A percentile compares a stretch with the other conserved stretches of the same genome.
Conservation (phyloP, 1,140 invertebrate species). For the Helicoverpa armigera region DNA sequence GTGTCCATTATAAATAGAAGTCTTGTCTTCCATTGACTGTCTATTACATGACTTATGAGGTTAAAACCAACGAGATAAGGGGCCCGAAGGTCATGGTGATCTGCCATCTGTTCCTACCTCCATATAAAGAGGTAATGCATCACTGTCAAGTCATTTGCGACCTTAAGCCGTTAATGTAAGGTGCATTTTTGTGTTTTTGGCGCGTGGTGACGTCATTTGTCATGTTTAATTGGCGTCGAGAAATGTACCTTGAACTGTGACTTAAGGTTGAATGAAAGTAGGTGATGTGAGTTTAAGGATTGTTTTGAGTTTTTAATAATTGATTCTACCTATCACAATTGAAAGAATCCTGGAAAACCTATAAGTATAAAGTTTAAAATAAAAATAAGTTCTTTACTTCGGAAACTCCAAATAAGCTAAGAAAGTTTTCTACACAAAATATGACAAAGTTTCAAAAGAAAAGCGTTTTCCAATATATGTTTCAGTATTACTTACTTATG, state of each 20-base stretch:
- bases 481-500: too few relatives aligned
- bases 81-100: conserved; percentile 60
- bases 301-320: neutral
- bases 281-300: conserved; percentile 23
- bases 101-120: conserved; percentile 59
- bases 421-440: too few relatives aligned
- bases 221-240: conserved; percentile 45
- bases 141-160: conserved; percentile 44
- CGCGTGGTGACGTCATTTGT: conserved; percentile 42
- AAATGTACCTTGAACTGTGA: conserved; percentile 51
- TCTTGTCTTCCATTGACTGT: conserved; percentile 16
- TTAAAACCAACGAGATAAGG: conserved; percentile 47
- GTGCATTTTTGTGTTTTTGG: conserved; percentile 27
- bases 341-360: too few relatives aligned
- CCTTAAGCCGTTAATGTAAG: conserved; percentile 28
- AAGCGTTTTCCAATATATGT: too few relatives aligned
- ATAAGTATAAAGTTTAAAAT: too few relatives aligned
- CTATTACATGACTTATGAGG: conserved; percentile 45
- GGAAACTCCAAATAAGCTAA: too few relatives aligned
- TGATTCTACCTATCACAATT: neutral
- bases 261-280: conserved; percentile 45
- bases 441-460: too few relatives aligned
- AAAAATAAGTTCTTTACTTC: too few relatives aligned
- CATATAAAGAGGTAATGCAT: conserved; percentile 51
- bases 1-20: conserved; percentile 38